Conservation (phyloP, 2,888 invertebrate species). For the Acanthosepion lycidas region DNA sequence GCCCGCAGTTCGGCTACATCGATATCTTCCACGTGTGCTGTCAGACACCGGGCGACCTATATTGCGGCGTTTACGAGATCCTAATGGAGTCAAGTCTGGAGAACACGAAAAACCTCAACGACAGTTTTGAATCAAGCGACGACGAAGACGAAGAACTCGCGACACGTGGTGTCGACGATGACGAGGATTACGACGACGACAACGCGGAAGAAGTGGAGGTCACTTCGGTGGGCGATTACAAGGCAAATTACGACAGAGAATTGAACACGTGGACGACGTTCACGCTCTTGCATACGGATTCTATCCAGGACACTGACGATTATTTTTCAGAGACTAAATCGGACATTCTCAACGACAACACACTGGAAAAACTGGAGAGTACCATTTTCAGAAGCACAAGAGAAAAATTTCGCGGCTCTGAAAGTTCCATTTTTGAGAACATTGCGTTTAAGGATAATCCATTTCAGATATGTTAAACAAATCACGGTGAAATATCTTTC, state of each 20-base stretch:
- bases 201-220: slow-evolving; percentile 48
- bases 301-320: slow-evolving; percentile 52
- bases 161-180: slow-evolving; percentile 50
- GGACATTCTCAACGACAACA: slow-evolving; percentile 54
- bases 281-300: slow-evolving; percentile 52
- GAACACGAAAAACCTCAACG: slow-evolving; percentile 50
- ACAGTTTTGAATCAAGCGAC: slow-evolving; percentile 51
- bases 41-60: slow-evolving; percentile 24
- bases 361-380: slow-evolving; percentile 33
- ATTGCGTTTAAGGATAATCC: slow-evolving; percentile 39
- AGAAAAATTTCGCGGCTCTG: not conserved
- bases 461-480: not conserved
- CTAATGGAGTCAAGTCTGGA: slow-evolving; percentile 52
- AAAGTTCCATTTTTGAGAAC: slow-evolving; percentile 39
- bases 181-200: slow-evolving; percentile 47
- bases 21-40: slow-evolving; percentile 45
- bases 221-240: slow-evolving; percentile 44
- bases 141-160: slow-evolving; percentile 50
- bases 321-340: slow-evolving; percentile 52
- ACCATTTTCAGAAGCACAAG: slow-evolving; percentile 1
- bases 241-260: slow-evolving; percentile 52
- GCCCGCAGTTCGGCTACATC: slow-evolving; percentile 6
- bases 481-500: not conserved
- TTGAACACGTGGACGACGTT: slow-evolving; percentile 54
- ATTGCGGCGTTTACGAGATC: slow-evolving; percentile 52